These are phyloP conservation scores for Hipposideros larvatus DNA, from an alignment of 2,797 vertebrate species.

Conservation along the genomic window DNA sequence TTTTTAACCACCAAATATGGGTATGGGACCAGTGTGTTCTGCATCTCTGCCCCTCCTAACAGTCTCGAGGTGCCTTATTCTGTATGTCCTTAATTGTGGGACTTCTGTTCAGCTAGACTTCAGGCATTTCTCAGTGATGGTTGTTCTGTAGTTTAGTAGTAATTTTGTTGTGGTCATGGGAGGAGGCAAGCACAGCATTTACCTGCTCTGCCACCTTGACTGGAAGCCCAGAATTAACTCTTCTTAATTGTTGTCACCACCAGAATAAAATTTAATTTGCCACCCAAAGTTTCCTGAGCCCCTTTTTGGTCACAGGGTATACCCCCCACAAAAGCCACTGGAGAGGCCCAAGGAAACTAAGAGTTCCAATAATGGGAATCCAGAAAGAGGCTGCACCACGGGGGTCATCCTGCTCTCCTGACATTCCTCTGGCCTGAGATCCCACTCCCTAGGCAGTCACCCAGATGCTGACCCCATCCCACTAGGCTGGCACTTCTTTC, in stretches of 20 bases:
- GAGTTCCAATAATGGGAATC: rapidly evolving
- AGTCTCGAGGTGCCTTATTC: too few relatives aligned
- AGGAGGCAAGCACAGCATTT: too few relatives aligned
- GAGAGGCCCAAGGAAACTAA: neutral
- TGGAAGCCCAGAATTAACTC: neutral
- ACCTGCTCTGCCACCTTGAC: too few relatives aligned
- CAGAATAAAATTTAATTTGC: neutral
- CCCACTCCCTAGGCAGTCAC: neutral
- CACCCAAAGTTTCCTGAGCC: neutral
- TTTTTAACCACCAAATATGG: too few relatives aligned
- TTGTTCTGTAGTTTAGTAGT: too few relatives aligned
- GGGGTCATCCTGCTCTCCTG: neutral
- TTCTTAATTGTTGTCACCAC: neutral
- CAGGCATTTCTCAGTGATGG: too few relatives aligned
- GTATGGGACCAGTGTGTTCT: too few relatives aligned
- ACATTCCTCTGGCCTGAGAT: neutral
- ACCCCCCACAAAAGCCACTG: neutral
- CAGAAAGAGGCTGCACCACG: neutral
- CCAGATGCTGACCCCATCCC: neutral
- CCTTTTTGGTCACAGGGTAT: neutral
- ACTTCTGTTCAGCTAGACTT: too few relatives aligned
- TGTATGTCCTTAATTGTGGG: too few relatives aligned
- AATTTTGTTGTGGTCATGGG: too few relatives aligned
- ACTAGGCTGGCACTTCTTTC: neutral
- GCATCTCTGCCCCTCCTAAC: too few relatives aligned